Evolutionary conservation across 2,888 invertebrate genomes (phyloP).

Genomic region (Eupithecia tripunctaria): DNA sequence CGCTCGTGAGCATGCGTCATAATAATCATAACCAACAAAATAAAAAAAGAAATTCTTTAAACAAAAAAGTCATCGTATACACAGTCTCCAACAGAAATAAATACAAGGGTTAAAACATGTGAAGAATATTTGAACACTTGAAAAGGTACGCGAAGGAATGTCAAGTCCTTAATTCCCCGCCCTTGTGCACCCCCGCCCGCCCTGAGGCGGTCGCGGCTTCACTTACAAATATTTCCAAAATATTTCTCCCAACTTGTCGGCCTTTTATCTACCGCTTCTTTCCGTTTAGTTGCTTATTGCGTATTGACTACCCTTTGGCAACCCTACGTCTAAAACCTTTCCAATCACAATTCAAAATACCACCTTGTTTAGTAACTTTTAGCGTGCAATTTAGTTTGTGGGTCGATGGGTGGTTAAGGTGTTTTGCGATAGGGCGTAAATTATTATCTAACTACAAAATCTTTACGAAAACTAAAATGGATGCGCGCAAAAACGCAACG

Average conservation of each 20-base stretch:
- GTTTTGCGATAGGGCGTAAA: conserved; percentile 41
- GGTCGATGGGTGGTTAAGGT: conserved; percentile 27
- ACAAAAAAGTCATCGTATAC: conserved; percentile 6
- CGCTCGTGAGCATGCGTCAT: conserved; percentile 8
- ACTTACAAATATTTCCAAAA: conserved; percentile 84
- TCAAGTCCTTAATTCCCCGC: conserved; percentile 42
- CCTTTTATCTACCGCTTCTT: conserved; percentile 83
- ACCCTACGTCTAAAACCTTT: conserved; percentile 20
- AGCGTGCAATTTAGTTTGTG: conserved; percentile 37
- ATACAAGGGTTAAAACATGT: background rate
- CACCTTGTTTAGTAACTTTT: background rate
- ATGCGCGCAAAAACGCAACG: conserved; percentile 74
- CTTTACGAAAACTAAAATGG: conserved; percentile 79
- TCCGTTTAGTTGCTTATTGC: conserved; percentile 79
- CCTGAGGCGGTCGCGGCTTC: conserved; percentile 68
- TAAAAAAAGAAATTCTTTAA: conserved; percentile 1
- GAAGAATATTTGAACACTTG: conserved; percentile 1
- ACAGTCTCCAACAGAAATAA: background rate
- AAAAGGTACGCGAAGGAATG: conserved; percentile 28
- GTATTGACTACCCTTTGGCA: conserved; percentile 47
- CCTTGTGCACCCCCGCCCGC: conserved; percentile 49
- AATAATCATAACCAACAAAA: background rate
- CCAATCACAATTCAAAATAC: conserved; percentile 26
- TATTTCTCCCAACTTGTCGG: conserved; percentile 83
- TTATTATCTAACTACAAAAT: conserved; percentile 80